These are phyloP conservation scores for Altica lythri DNA, from an alignment of 2,888 invertebrate species.

Conservation along the genomic window DNA sequence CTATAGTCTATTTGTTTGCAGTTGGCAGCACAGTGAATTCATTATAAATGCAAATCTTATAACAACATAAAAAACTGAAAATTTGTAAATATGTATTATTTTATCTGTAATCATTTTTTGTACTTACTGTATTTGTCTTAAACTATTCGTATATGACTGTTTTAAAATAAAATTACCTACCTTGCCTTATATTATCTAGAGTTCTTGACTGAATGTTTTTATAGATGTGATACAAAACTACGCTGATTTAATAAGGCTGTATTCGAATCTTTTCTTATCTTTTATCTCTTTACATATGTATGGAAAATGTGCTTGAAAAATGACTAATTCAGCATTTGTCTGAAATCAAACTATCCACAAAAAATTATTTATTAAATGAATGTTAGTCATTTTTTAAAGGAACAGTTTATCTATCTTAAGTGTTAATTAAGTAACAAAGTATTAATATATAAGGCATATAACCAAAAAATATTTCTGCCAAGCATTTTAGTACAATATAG, in stretches of 20 bases:
- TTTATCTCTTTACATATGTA: constrained; percentile 1
- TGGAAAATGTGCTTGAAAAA: neutral
- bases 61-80: too few relatives aligned
- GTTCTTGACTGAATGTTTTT: constrained; percentile 34
- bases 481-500: constrained; percentile 35
- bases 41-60: too few relatives aligned
- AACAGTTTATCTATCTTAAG: neutral
- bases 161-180: constrained; percentile 21
- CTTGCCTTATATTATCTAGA: constrained; percentile 35
- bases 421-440: neutral
- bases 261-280: constrained; percentile 15
- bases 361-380: neutral
- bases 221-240: constrained; percentile 28
- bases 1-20: too few relatives aligned
- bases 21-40: too few relatives aligned
- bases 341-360: too few relatives aligned
- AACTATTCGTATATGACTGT: constrained; percentile 19
- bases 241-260: constrained; percentile 19
- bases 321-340: too few relatives aligned
- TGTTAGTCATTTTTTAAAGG: neutral
- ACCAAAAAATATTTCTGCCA: constrained; percentile 22
- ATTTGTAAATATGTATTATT: too few relatives aligned
- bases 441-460: neutral
- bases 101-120: too few relatives aligned
- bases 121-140: too few relatives aligned